Conservation (phyloP, 37 sponge, comb jelly and placozoan species). For the Theonella swinhoei region DNA sequence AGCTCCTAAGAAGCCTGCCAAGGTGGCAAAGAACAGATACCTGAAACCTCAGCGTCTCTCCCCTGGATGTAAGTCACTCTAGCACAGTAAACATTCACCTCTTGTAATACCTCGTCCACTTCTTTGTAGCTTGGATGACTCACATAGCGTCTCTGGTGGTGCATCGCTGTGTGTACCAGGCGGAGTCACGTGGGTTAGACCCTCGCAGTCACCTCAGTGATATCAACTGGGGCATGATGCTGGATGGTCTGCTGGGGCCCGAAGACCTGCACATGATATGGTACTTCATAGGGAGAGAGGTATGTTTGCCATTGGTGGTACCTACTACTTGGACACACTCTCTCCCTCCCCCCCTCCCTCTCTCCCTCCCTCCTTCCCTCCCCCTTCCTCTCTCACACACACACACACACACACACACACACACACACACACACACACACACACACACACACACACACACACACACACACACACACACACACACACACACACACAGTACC, state of each 20-base stretch:
- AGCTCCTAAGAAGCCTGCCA: not conserved
- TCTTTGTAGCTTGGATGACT: constrained; percentile 29
- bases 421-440: not conserved
- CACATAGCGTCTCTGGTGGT: constrained; percentile 21
- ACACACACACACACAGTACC: constrained; percentile 32
- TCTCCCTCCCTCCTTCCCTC: not conserved
- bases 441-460: too few species aligned
- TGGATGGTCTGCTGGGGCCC: not conserved
- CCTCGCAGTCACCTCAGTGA: not conserved
- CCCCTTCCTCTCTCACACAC: not conserved
- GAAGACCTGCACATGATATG: constrained; percentile 34
- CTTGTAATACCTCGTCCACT: not conserved
- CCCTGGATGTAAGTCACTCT: not conserved
- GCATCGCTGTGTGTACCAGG: constrained; percentile 7
- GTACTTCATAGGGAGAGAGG: constrained; percentile 34
- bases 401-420: not conserved
- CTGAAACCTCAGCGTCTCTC: not conserved
- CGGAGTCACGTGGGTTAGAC: not conserved
- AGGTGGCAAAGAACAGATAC: not conserved
- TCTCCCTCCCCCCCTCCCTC: constrained; percentile 1
- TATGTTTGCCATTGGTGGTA: not conserved
- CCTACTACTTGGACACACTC: not conserved
- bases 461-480: too few species aligned
- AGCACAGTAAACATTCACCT: not conserved
- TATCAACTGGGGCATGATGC: constrained; percentile 20